Base-by-base conservation (phyloP, 2,888 invertebrate genomes). In the Polymixis lichenea region DNA sequence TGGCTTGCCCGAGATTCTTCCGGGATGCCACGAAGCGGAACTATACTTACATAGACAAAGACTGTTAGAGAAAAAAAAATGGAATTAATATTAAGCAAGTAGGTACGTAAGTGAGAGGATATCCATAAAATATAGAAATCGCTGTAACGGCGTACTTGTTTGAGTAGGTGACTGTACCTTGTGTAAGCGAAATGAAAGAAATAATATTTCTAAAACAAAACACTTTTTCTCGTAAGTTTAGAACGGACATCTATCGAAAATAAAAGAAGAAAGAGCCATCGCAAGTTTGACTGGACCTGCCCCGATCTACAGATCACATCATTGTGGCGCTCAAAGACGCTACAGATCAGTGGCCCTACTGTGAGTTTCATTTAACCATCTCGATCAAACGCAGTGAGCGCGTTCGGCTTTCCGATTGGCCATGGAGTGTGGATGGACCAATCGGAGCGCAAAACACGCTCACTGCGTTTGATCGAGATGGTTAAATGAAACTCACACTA, bases 1-100 rank as follows among this genome's bases (percentile, higher is more conserved):
- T 53, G 1, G 46, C 32, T 51, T 5, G 38, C 46, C 32, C 17
- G 51, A 61, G 11, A 25, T 17, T 46, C 64, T 82, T 70, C 65
- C 71, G 56, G 66, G 38, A 38, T 25, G 7, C 28, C 17, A 15
- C 51, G 17, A 9, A 72, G 38, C 61, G n/a, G 55, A 55, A 62
- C 60, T 49, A n/a, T n/a, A 28, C 17, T 11, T 46, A 46, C 25
- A 75, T 5, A 19, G 17, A 67, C 25, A 38, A 32, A 43, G 1
- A 65, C 38, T 49, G 17, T 22, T 43, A 1, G 11, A 5, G 22
- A 56, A 65, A 60, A 28, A 38, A 22, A 49, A 1, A 15, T 28
- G 32, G 17, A 6, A 22, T 38, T 38, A n/a, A n/a, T 67, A 28
- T 60, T 60, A 51, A n/a, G 32, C n/a, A 67, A 51, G 22, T 66